Evolutionary conservation across 2,797 vertebrate genomes (phyloP).

Genomic region (Enteromius anoplus): DNA sequence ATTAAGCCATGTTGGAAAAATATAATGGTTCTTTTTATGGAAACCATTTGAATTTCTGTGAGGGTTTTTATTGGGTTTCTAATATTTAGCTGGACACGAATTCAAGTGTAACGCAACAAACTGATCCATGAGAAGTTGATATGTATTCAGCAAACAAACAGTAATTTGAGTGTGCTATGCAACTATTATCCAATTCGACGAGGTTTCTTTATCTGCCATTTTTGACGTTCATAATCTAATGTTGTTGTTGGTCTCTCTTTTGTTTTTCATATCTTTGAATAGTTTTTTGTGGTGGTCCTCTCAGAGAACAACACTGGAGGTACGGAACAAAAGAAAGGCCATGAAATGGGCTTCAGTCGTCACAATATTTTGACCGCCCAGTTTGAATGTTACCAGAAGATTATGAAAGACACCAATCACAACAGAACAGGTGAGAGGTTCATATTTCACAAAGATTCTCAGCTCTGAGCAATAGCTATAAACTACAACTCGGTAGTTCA

Average conservation of each 20-base stretch:
- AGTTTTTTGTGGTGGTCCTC: constrained; percentile 72
- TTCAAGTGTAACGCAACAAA: not conserved
- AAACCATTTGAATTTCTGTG: too few species aligned
- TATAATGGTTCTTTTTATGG: too few species aligned
- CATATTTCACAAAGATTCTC: not conserved
- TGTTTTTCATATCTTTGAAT: not conserved
- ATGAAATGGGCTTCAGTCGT: constrained; percentile 66
- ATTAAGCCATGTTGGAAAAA: too few species aligned
- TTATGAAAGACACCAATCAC: constrained; percentile 78
- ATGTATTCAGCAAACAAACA: not conserved
- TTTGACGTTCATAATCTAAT: not conserved
- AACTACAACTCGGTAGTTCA: too few species aligned
- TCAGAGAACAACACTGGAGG: constrained; percentile 50
- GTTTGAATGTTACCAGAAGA: constrained; percentile 93
- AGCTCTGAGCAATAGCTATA: constrained; percentile 5
- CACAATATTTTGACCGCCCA: constrained; percentile 88
- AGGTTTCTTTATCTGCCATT: not conserved
- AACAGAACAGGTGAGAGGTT: constrained; percentile 75
- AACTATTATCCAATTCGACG: not conserved
- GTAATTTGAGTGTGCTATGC: not conserved
- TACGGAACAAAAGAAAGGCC: constrained; percentile 35
- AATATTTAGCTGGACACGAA: too few species aligned
- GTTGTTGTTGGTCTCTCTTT: not conserved
- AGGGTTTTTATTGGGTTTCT: too few species aligned
- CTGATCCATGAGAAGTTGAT: not conserved